Conservation (phyloP, 2,113 vertebrate species). For the Pangasianodon gigas region DNA sequence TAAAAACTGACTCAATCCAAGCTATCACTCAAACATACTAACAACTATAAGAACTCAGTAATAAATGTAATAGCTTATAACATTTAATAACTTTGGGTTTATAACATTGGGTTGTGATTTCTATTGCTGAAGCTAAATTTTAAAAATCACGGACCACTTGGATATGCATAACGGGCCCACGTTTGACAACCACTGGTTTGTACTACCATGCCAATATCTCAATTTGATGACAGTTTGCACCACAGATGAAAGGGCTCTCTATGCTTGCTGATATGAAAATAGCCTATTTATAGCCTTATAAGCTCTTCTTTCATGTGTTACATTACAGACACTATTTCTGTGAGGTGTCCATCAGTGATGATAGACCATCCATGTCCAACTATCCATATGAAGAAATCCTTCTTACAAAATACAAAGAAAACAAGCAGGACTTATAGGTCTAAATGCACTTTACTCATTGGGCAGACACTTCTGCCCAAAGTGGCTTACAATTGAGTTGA, state of each 20-base stretch:
- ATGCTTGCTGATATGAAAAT: neutral
- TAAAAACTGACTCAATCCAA: neutral
- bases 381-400: too few species aligned
- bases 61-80: neutral
- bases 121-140: neutral
- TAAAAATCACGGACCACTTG: neutral
- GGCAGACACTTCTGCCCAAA: neutral
- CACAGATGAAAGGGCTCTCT: neutral
- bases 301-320: neutral
- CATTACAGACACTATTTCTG: too few species aligned
- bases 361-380: too few species aligned
- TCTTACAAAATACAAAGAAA: neutral
- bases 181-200: neutral
- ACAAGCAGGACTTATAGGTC: neutral
- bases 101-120: neutral
- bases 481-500: neutral
- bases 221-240: neutral
- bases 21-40: neutral
- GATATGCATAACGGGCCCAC: neutral
- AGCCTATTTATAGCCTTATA: neutral
- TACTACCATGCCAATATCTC: neutral
- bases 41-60: neutral
- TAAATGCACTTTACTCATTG: neutral
- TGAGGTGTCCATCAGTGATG: too few species aligned
- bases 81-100: neutral